phyloP scores from a whole-genome alignment of 1,140 invertebrate genomes.

The Drosophila simulans region DNA sequence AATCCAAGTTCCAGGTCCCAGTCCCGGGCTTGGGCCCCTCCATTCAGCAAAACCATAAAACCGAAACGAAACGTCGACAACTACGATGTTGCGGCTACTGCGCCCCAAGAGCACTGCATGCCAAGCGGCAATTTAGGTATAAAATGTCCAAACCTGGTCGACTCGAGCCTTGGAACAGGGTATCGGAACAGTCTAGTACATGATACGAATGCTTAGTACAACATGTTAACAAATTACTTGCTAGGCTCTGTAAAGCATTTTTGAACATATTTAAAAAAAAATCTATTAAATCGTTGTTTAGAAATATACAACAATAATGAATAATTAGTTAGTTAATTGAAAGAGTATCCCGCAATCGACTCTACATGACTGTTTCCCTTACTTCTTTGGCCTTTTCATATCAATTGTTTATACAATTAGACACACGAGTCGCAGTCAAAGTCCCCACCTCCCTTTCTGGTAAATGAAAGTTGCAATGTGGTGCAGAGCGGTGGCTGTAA shows the following conservation, averaged over 20 bases:
- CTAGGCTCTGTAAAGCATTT: not conserved
- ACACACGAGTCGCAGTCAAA: conserved; percentile 50
- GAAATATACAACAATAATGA: not conserved
- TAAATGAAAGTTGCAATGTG: conserved; percentile 78
- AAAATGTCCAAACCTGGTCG: conserved; percentile 79
- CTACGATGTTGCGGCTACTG: conserved; percentile 37
- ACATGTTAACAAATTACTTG: too few species aligned
- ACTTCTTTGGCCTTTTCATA: conserved; percentile 50
- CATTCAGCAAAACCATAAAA: conserved; percentile 80
- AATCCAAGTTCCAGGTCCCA: conserved; percentile 22
- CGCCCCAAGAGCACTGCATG: conserved; percentile 64
- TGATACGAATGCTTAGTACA: too few species aligned
- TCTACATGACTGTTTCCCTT: not conserved
- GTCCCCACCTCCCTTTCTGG: conserved; percentile 30
- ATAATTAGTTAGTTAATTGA: not conserved
- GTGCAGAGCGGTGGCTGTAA: conserved; percentile 70
- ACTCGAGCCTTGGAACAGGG: conserved; percentile 21
- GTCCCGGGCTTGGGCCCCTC: conserved; percentile 15
- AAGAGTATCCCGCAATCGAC: conserved; percentile 1
- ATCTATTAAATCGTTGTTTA: not conserved
- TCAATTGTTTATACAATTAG: conserved; percentile 78
- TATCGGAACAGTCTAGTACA: not conserved
- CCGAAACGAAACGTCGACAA: conserved; percentile 67
- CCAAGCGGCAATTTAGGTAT: conserved; percentile 77
- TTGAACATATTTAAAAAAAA: not conserved